phyloP scores from a whole-genome alignment of 2,888 invertebrate genomes.

The Seira ritae region DNA sequence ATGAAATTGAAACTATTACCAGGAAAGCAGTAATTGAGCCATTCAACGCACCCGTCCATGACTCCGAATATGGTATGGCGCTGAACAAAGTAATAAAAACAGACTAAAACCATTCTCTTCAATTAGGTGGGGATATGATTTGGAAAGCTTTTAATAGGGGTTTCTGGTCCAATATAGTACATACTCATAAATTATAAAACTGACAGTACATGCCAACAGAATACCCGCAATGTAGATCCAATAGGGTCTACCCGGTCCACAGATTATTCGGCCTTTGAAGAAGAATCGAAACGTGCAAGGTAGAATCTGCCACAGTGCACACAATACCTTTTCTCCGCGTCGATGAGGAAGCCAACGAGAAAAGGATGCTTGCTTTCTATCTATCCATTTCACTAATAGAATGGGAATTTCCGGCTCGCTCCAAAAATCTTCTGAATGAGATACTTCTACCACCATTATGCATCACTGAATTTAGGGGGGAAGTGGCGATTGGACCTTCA shows the following conservation, averaged over 20 bases:
- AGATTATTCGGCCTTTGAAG: conserved; percentile 21
- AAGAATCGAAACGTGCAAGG: conserved; percentile 38
- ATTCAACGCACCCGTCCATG: background rate
- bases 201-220: background rate
- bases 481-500: no score
- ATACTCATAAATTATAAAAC: conserved; percentile 26
- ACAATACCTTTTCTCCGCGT: background rate
- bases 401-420: background rate
- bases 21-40: background rate
- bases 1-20: background rate
- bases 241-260: conserved; percentile 24
- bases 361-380: background rate
- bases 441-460: background rate
- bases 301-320: conserved; percentile 20
- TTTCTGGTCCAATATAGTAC: background rate
- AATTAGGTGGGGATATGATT: no score
- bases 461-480: background rate
- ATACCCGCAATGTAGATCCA: conserved; percentile 6
- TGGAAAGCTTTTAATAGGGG: background rate
- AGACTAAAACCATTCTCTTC: no score
- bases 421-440: background rate
- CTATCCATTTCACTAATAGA: background rate
- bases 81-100: background rate
- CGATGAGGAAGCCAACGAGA: conserved; percentile 25
- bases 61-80: background rate